Percentiles rank a stretch among this genome's conserved stretches.
These are phyloP conservation scores for Bursaphelenchus mucronatus DNA, from an alignment of 1,140 invertebrate genomes.

Conservation along the genomic window DNA sequence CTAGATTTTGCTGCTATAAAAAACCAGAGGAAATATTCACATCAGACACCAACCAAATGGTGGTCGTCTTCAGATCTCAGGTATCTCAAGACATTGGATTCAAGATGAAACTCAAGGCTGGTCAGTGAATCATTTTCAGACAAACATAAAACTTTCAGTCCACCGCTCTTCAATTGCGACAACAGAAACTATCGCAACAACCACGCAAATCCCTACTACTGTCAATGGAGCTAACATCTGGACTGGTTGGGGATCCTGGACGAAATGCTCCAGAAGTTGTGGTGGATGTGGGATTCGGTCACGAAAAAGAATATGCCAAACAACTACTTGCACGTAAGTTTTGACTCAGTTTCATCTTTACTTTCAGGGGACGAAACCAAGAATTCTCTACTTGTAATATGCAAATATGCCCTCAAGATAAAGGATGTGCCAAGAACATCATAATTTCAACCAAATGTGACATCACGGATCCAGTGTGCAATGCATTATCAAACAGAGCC, in stretches of 20 bases:
- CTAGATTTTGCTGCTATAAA: slow-evolving; percentile 49
- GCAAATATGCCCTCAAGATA: slow-evolving; percentile 51
- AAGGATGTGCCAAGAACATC: slow-evolving; percentile 39
- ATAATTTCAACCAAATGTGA: slow-evolving; percentile 7
- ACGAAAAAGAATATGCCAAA: slow-evolving; percentile 41
- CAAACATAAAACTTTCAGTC: not conserved
- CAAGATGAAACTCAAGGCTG: slow-evolving; percentile 37
- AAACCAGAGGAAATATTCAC: slow-evolving; percentile 43
- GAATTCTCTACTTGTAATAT: slow-evolving; percentile 55
- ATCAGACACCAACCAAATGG: slow-evolving; percentile 42
- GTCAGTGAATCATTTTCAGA: slow-evolving; percentile 27
- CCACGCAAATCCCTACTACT: slow-evolving; percentile 16
- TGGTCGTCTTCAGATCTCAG: slow-evolving; percentile 52
- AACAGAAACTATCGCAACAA: slow-evolving; percentile 18
- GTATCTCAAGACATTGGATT: slow-evolving; percentile 48
- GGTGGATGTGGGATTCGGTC: slow-evolving; percentile 54
- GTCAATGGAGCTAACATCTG: slow-evolving; percentile 26
- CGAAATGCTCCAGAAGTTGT: slow-evolving; percentile 48
- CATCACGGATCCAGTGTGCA: no score
- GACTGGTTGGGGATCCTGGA: slow-evolving; percentile 40
- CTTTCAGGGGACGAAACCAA: slow-evolving; percentile 47
- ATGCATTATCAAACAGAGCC: no score
- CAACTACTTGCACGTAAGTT: slow-evolving; percentile 48
- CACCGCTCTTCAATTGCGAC: no score
- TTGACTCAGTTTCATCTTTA: not conserved